A percentile compares a stretch with the other conserved stretches of the same genome.
These are phyloP conservation scores for Drosophila limbata DNA, from an alignment of 2,888 invertebrate species.

Conservation along the genomic window DNA sequence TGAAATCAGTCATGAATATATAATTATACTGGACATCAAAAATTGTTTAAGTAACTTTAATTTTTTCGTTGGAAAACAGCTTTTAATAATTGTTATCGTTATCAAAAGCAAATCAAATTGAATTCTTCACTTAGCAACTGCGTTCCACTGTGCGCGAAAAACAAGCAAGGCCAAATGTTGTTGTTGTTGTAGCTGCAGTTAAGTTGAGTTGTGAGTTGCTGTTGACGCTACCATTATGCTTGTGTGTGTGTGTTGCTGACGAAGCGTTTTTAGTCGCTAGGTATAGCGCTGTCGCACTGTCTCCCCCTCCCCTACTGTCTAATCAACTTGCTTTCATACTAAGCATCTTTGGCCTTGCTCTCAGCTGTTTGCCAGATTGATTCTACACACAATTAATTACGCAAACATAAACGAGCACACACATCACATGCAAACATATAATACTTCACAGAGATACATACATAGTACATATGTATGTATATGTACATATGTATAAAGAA, in stretches of 20 bases:
- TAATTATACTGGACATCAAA: too few species aligned
- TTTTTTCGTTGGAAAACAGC: too few species aligned
- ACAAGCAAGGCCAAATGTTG: slow-evolving; percentile 43
- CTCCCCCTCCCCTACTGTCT: not conserved
- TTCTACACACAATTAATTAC: slow-evolving; percentile 32
- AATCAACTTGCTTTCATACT: not conserved
- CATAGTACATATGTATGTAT: not conserved
- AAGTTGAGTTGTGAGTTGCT: slow-evolving; percentile 32
- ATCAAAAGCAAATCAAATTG: not conserved
- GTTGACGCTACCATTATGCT: slow-evolving; percentile 17
- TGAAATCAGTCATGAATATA: too few species aligned
- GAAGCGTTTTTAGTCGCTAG: slow-evolving; percentile 19
- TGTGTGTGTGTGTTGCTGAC: slow-evolving; percentile 8
- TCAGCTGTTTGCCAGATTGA: slow-evolving; percentile 49
- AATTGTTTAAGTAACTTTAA: too few species aligned
- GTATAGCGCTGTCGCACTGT: slow-evolving; percentile 1
- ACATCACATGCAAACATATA: slow-evolving; percentile 3
- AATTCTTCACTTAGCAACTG: not conserved
- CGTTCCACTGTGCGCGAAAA: slow-evolving; percentile 38
- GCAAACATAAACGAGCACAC: slow-evolving; percentile 27
- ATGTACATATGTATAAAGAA: not conserved
- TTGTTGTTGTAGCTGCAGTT: slow-evolving; percentile 20
- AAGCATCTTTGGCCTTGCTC: slow-evolving; percentile 42
- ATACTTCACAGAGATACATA: not conserved
- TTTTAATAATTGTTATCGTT: not conserved